Evolutionary conservation across 2,797 vertebrate genomes (phyloP), one percentile per base, ranked within the genome.

Genomic region (Nyctibius grandis): DNA sequence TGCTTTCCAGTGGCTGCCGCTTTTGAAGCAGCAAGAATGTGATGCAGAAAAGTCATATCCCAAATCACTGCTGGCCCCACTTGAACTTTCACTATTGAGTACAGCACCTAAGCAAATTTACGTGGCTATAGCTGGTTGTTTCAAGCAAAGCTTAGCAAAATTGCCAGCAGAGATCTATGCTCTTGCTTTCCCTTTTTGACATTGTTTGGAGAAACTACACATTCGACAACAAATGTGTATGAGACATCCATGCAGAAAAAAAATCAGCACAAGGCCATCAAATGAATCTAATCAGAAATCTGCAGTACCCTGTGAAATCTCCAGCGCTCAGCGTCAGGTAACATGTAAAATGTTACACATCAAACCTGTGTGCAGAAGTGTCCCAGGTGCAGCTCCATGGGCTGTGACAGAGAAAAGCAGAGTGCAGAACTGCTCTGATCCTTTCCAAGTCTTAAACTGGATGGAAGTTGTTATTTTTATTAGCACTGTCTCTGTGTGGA

Each of bases 141-240:
- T 65, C 44, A 48, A 65, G 70, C 25, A 74, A 88, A 74, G 42
- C 79, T 78, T 50, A 74, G 56, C 64, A 88, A 77, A 85, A 73
- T 38, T 65, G 28, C 61, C 40, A 65, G 65, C 57, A 50, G 45
- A 85, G 70, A 74, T 70, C 87, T 73, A 22, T 51, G 47, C 18
- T 69, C 56, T 51, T 56, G 38, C 56, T 74, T 68, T 65, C 56
- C 28, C 34, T 68, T 68, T 74, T 42, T 74, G 70, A 69, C 61
- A 15, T 5, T 25, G 15, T 74, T 51, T 82, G 70, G 47, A 65
- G 44, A 56, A 82, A 77, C 63, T 38, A 23, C n/a, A 6, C 45
- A 36, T 51, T 81, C 69, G 76, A 36, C 56, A 81, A 15, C 65
- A 51, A 88, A 70, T 0, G 4, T 11, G 6, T 29, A 12, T 8